phyloP scores from a whole-genome alignment of 2,113 vertebrate species.

The Aleadryas rufinucha region DNA sequence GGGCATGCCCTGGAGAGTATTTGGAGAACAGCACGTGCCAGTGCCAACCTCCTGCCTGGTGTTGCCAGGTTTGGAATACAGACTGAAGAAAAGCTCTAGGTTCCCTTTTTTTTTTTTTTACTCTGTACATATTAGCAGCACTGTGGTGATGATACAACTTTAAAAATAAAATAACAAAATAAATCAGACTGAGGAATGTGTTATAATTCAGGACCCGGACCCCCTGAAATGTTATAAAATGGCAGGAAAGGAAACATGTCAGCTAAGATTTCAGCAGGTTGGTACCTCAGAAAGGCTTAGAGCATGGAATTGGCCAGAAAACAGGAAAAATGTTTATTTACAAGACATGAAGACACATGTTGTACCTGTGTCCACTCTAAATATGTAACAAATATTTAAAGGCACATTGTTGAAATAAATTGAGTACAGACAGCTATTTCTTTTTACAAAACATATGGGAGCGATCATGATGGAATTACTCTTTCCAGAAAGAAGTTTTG shows the following conservation, averaged over 20 bases:
- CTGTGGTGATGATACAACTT: neutral
- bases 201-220: neutral
- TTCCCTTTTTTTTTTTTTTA: neutral
- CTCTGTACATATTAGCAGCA: neutral
- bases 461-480: neutral
- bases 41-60: neutral
- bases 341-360: neutral
- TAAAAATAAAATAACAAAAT: neutral
- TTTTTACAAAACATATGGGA: neutral
- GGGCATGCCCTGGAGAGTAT: neutral
- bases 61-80: neutral
- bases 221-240: neutral
- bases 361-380: neutral
- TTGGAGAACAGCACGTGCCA: neutral
- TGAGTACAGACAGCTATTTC: neutral
- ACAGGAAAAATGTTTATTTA: neutral
- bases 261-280: neutral
- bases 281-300: neutral
- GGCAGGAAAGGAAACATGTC: neutral
- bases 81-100: neutral
- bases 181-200: neutral
- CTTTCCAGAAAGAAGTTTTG: neutral
- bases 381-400: neutral
- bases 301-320: neutral
- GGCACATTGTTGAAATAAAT: neutral